A percentile compares a stretch with the other conserved stretches of the same genome.
phyloP scores from a whole-genome alignment of 2,888 invertebrate genomes.

The Linyphia triangularis region DNA sequence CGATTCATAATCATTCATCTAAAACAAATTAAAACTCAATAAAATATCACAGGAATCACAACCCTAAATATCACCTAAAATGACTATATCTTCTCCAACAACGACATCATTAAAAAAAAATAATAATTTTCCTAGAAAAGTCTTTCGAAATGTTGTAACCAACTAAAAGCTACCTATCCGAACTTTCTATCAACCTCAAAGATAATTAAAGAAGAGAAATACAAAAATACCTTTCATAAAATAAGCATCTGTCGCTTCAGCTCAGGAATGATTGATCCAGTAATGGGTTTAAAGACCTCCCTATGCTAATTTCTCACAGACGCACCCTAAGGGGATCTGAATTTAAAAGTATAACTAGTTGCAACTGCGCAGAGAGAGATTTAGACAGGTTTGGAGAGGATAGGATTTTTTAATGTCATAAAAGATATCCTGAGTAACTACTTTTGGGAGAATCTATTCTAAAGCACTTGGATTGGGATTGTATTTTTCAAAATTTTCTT shows the following conservation, averaged over 20 bases:
- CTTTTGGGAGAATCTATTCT: too few species aligned
- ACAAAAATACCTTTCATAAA: background rate
- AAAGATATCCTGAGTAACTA: background rate
- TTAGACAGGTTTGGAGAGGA: background rate
- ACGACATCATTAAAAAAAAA: background rate
- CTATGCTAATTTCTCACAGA: background rate
- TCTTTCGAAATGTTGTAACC: background rate
- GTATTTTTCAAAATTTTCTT: too few species aligned
- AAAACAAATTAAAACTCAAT: too few species aligned
- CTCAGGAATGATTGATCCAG: background rate
- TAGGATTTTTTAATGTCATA: background rate
- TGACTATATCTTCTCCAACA: background rate
- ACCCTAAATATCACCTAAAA: too few species aligned
- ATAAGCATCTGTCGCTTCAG: background rate
- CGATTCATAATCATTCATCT: too few species aligned
- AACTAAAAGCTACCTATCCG: background rate
- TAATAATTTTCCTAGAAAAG: background rate
- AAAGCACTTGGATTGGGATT: too few species aligned
- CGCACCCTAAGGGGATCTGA: background rate
- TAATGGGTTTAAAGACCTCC: background rate
- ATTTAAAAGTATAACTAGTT: too few species aligned
- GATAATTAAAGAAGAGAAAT: background rate
- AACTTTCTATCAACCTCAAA: background rate
- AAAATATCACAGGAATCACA: too few species aligned
- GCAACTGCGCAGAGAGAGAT: background rate